Evolutionary conservation across 2,113 vertebrate species (phyloP).

Genomic region (Microcebus lehilahytsara): DNA sequence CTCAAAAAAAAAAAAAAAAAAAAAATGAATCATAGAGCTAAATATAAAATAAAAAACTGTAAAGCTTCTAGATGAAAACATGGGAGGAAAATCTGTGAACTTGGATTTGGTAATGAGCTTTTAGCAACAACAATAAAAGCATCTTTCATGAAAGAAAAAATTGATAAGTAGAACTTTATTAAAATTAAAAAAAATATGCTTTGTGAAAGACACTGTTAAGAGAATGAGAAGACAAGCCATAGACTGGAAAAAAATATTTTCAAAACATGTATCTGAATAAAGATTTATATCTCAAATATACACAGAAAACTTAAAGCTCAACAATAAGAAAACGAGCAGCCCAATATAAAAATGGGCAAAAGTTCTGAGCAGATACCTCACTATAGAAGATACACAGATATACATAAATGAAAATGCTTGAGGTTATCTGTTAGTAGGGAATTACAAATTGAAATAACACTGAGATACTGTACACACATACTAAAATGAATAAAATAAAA

Average conservation of each 20-base stretch:
- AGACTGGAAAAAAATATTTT: not conserved
- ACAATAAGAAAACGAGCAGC: not conserved
- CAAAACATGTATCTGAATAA: not conserved
- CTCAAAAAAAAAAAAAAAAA: too few species aligned
- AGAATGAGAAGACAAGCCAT: not conserved
- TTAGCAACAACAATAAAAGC: not conserved
- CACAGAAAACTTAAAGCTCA: not conserved
- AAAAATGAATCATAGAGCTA: not conserved
- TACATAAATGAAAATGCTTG: not conserved
- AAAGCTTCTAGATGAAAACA: not conserved
- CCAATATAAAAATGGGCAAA: not conserved
- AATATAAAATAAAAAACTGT: not conserved
- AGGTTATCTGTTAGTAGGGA: not conserved
- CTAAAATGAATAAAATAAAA: not conserved
- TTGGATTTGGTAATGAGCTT: not conserved
- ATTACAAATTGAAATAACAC: not conserved
- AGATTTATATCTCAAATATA: not conserved
- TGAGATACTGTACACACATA: not conserved
- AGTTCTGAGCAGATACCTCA: not conserved
- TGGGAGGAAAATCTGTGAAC: not conserved
- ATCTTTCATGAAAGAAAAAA: not conserved
- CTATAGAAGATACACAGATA: not conserved
- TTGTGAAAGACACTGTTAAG: not conserved
- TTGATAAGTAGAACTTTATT: not conserved
- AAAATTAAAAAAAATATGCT: not conserved